These are phyloP conservation scores for Nerophis lumbriciformis DNA, from an alignment of 2,113 vertebrate species.

Conservation along the genomic window DNA sequence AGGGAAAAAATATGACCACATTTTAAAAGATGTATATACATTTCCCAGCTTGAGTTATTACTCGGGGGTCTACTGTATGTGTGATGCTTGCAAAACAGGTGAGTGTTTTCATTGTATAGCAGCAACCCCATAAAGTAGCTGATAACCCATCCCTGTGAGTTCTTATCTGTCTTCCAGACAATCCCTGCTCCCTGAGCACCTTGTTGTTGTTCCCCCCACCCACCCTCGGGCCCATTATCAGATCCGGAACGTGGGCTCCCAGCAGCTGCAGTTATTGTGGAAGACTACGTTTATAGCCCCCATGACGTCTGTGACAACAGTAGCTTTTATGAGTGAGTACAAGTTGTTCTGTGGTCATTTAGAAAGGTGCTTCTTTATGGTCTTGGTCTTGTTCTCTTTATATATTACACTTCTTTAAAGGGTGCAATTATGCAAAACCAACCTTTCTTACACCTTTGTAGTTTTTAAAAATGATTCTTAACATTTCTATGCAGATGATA, in stretches of 20 bases:
- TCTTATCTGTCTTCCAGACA: slow-evolving; percentile 68
- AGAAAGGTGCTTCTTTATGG: slow-evolving; percentile 16
- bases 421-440: too few relatives aligned
- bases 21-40: too few relatives aligned
- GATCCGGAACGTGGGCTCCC: slow-evolving; percentile 48
- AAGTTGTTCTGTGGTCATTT: slow-evolving; percentile 13
- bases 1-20: too few relatives aligned
- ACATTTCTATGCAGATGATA: too few relatives aligned
- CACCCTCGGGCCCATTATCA: slow-evolving; percentile 65
- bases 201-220: slow-evolving; percentile 34
- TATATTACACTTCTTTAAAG: background rate
- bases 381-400: background rate
- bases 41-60: too few relatives aligned
- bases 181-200: slow-evolving; percentile 59
- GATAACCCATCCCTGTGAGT: slow-evolving; percentile 65
- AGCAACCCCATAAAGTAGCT: slow-evolving; percentile 64
- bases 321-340: slow-evolving; percentile 44
- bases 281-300: slow-evolving; percentile 43
- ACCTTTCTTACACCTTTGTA: too few relatives aligned
- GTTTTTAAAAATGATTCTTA: too few relatives aligned
- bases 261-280: slow-evolving; percentile 53
- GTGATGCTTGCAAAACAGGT: slow-evolving; percentile 48
- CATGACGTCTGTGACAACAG: slow-evolving; percentile 49
- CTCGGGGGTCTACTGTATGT: background rate
- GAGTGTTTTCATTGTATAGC: slow-evolving; percentile 51